A percentile compares a stretch with the other conserved stretches of the same genome.
These are phyloP conservation scores for Silurus lanzhouensis DNA, from an alignment of 2,797 vertebrate species.

Conservation along the genomic window DNA sequence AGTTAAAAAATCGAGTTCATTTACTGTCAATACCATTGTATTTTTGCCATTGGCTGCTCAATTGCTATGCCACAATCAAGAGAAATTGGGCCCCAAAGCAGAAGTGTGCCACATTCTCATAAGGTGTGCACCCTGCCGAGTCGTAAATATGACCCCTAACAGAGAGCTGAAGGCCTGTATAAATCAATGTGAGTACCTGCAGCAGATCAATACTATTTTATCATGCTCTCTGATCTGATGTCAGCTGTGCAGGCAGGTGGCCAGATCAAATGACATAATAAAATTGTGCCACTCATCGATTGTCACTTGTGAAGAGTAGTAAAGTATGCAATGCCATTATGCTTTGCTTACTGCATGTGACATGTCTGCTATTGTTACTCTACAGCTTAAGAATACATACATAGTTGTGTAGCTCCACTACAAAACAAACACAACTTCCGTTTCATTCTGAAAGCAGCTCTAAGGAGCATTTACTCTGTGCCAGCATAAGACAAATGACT, in stretches of 20 bases:
- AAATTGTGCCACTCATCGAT: slow-evolving; percentile 68
- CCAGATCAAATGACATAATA: slow-evolving; percentile 74
- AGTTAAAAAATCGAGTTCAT: background rate
- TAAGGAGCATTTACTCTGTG: background rate
- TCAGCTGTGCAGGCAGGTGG: slow-evolving; percentile 65
- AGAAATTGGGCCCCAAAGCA: background rate
- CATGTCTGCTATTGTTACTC: background rate
- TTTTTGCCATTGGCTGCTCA: slow-evolving; percentile 8
- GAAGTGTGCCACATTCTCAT: background rate
- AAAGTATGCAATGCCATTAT: slow-evolving; percentile 61
- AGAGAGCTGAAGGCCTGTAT: slow-evolving; percentile 3
- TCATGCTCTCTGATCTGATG: slow-evolving; percentile 68
- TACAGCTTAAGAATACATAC: background rate
- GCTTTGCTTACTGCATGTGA: slow-evolving; percentile 6
- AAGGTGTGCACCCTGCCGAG: background rate
- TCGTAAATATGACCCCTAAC: slow-evolving; percentile 11
- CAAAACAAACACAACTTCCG: background rate
- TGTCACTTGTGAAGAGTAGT: slow-evolving; percentile 59
- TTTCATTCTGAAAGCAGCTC: slow-evolving; percentile 7
- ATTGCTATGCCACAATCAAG: slow-evolving; percentile 17
- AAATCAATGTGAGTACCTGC: slow-evolving; percentile 55
- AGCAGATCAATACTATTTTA: slow-evolving; percentile 66
- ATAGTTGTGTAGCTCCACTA: background rate
- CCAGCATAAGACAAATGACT: slow-evolving; percentile 28
- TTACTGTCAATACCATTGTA: slow-evolving; percentile 39